phyloP scores from a whole-genome alignment of 2,888 invertebrate species.

The Tubulanus polymorphus region DNA sequence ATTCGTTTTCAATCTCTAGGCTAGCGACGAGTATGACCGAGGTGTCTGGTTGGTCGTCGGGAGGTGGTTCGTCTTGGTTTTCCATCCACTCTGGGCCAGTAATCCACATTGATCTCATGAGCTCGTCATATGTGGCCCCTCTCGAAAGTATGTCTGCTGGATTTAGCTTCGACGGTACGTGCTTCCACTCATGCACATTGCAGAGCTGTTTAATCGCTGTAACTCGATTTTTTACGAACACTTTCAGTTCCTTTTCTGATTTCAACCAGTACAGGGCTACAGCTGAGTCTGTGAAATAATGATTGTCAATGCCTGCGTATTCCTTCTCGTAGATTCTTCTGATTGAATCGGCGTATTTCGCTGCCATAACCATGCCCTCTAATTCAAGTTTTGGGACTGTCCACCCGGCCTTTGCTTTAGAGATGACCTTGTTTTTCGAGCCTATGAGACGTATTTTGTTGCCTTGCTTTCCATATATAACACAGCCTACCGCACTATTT shows the following conservation, averaged over 20 bases:
- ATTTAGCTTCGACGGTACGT: neutral
- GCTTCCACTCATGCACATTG: neutral
- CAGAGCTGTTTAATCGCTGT: neutral
- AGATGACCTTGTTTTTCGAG: neutral
- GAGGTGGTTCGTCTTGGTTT: neutral
- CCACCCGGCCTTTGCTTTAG: neutral
- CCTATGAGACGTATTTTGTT: neutral
- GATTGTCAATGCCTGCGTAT: neutral
- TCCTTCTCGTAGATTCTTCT: neutral
- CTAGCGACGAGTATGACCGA: too few species aligned
- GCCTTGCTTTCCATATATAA: neutral
- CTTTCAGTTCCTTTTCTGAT: neutral
- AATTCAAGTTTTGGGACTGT: neutral
- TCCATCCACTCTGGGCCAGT: neutral
- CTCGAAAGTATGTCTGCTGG: neutral
- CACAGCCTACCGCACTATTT: neutral
- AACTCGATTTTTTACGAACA: neutral
- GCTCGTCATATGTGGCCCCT: neutral
- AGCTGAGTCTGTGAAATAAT: neutral
- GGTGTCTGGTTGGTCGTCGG: too few species aligned
- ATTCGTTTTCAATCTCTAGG: too few species aligned
- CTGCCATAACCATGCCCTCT: neutral
- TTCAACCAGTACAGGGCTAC: neutral
- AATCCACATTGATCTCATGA: neutral
- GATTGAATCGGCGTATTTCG: neutral